These are phyloP conservation scores for Nymphalis polychloros DNA, from an alignment of 2,888 invertebrate genomes.

Conservation along the genomic window DNA sequence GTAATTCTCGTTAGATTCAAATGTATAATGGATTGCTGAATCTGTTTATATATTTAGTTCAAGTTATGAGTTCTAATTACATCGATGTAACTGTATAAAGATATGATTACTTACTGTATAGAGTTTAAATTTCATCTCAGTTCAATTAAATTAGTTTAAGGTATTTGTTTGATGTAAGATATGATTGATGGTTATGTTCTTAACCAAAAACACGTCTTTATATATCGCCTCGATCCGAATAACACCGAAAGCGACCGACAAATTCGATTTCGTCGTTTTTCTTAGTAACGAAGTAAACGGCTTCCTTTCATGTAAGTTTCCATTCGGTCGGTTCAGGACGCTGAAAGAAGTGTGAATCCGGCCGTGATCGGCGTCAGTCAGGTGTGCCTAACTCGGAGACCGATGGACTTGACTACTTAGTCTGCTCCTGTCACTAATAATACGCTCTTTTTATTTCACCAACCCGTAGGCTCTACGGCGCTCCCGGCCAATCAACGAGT, in stretches of 20 bases:
- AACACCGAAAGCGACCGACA: conserved; percentile 40
- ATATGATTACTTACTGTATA: no score
- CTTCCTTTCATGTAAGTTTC: conserved; percentile 77
- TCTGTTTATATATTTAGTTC: not conserved
- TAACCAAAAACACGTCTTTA: conserved; percentile 1
- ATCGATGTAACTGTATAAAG: not conserved
- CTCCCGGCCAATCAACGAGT: conserved; percentile 41
- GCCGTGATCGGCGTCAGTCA: conserved; percentile 70
- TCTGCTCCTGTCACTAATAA: conserved; percentile 70
- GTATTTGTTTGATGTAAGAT: no score
- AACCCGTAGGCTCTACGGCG: conserved; percentile 49
- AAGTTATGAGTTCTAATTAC: not conserved
- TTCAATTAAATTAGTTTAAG: no score
- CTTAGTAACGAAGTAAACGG: conserved; percentile 61
- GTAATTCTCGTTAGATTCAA: conserved; percentile 7
- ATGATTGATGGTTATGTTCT: no score
- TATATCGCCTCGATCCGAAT: conserved; percentile 27
- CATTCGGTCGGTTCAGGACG: conserved; percentile 68
- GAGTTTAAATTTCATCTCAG: no score
- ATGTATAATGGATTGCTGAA: not conserved
- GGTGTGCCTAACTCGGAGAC: conserved; percentile 67
- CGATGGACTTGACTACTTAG: conserved; percentile 68
- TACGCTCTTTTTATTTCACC: conserved; percentile 63
- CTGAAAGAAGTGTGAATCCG: conserved; percentile 76
- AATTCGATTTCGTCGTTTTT: conserved; percentile 53